Percentiles rank a stretch among this genome's conserved stretches.
phyloP scores from a whole-genome alignment of 2,888 invertebrate species.

The Troides aeacus region DNA sequence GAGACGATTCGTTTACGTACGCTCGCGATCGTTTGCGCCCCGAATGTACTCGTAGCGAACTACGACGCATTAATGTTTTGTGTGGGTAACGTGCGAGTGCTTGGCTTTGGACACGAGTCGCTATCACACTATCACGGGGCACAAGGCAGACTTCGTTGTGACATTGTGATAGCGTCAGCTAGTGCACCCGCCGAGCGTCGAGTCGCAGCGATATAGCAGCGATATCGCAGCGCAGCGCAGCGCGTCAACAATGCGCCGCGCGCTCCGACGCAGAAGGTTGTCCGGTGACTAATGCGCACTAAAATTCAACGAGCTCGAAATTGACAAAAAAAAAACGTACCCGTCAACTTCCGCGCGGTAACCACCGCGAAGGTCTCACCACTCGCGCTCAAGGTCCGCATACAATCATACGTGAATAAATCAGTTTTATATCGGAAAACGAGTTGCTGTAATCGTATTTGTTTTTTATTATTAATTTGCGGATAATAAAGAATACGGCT shows the following conservation, averaged over 20 bases:
- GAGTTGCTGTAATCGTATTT: constrained; percentile 62
- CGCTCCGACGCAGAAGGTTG: constrained; percentile 60
- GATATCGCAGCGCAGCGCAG: constrained; percentile 64
- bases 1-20: constrained; percentile 38
- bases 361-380: constrained; percentile 77
- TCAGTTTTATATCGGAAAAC: constrained; percentile 70
- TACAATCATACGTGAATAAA: constrained; percentile 77
- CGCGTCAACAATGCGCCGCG: constrained; percentile 61
- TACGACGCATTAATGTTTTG: constrained; percentile 16
- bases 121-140: constrained; percentile 55
- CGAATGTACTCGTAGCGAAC: constrained; percentile 22
- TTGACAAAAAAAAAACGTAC: constrained; percentile 70
- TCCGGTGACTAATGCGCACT: constrained; percentile 73
- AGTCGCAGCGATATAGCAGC: constrained; percentile 55
- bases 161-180: constrained; percentile 75
- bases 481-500: constrained; percentile 52
- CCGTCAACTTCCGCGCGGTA: constrained; percentile 78
- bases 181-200: constrained; percentile 55
- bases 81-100: neutral
- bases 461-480: constrained; percentile 44
- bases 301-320: constrained; percentile 72
- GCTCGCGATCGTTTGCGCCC: constrained; percentile 47
- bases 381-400: constrained; percentile 75
- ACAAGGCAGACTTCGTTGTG: constrained; percentile 68
- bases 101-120: constrained; percentile 11